These are phyloP conservation scores for Zosterops pallidus DNA, from an alignment of 2,113 vertebrate genomes.

Conservation along the genomic window DNA sequence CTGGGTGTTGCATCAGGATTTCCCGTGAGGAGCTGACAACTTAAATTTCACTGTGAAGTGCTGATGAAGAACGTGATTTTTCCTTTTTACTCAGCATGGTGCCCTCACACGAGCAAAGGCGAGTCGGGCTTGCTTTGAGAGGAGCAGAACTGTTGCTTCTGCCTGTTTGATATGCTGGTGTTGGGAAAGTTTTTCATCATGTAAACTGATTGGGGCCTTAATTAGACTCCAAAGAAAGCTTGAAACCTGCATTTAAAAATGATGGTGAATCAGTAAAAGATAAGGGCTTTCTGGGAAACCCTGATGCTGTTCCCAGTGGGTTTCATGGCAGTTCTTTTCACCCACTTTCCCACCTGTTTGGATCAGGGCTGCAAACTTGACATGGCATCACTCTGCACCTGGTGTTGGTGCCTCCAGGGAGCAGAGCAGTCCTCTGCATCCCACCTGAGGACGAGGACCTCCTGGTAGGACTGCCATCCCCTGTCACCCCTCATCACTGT, in stretches of 20 bases:
- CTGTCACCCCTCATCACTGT: not conserved
- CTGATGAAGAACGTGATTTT: constrained; percentile 22
- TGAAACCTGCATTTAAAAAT: not conserved
- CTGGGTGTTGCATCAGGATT: constrained; percentile 28
- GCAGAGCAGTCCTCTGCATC: not conserved
- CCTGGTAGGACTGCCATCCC: not conserved
- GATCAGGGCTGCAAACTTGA: not conserved
- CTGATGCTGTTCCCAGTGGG: not conserved
- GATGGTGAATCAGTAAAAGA: not conserved
- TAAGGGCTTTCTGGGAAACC: not conserved
- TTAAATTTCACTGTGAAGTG: constrained; percentile 40
- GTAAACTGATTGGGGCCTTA: constrained; percentile 30
- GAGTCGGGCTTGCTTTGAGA: not conserved
- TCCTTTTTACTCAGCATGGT: constrained; percentile 30
- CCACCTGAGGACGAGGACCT: fast-evolving
- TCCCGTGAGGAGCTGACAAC: constrained; percentile 10
- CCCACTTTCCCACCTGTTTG: fast-evolving
- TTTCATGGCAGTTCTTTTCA: not conserved
- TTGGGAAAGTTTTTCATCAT: constrained; percentile 33
- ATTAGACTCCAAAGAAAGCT: constrained; percentile 38
- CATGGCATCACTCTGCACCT: fast-evolving
- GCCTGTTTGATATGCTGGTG: not conserved
- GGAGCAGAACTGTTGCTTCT: constrained; percentile 22
- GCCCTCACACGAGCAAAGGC: not conserved
- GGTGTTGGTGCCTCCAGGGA: not conserved